Evolutionary conservation across 1,140 invertebrate genomes (phyloP).

Genomic region (Rhagoletis pomonella): DNA sequence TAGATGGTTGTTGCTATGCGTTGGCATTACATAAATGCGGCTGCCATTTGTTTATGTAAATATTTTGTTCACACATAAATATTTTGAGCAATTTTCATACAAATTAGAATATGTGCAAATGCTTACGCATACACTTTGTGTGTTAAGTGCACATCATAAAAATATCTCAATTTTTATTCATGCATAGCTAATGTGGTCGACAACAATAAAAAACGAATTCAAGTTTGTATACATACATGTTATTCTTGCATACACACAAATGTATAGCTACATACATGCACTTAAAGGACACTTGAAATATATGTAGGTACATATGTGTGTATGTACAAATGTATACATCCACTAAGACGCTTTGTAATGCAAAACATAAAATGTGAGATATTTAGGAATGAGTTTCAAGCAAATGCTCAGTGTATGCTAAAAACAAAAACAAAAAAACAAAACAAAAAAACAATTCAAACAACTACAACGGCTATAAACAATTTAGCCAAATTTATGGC

Average conservation of each 20-base stretch:
- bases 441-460: too few species aligned
- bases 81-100: not conserved
- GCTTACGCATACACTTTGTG: conserved; percentile 37
- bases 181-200: conserved; percentile 45
- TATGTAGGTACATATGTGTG: not conserved
- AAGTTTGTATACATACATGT: not conserved
- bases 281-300: not conserved
- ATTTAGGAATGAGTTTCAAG: not conserved
- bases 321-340: not conserved
- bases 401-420: not conserved
- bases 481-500: conserved; percentile 54
- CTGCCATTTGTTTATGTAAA: too few species aligned
- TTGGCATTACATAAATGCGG: too few species aligned
- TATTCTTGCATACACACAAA: not conserved
- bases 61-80: too few species aligned
- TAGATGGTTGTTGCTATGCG: not conserved
- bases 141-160: conserved; percentile 39
- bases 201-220: conserved; percentile 4
- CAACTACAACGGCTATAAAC: conserved; percentile 39
- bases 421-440: not conserved
- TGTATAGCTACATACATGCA: not conserved
- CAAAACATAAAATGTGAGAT: conserved; percentile 1
- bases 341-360: not conserved
- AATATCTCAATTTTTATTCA: conserved; percentile 54
- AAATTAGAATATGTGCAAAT: conserved; percentile 34